Evolutionary conservation across 2,888 invertebrate genomes (phyloP).

Genomic region (Cryptosula pallasiana): DNA sequence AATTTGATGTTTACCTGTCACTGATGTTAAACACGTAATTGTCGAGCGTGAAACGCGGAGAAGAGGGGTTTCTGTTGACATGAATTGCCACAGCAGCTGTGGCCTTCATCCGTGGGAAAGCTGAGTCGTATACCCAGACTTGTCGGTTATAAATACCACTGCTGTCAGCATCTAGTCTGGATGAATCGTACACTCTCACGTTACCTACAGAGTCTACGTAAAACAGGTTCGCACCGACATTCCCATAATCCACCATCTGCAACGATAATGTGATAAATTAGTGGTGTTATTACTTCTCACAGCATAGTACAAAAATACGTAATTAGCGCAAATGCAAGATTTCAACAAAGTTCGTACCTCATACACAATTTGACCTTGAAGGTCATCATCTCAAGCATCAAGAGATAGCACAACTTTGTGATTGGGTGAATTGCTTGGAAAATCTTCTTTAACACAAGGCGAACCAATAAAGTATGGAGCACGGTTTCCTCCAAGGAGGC

Average conservation of each 20-base stretch:
- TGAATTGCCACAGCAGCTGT: background rate
- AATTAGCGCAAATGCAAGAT: no score
- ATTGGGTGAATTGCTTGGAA: conserved; percentile 24
- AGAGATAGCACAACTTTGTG: background rate
- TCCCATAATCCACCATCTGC: background rate
- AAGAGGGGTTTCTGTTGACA: conserved; percentile 4
- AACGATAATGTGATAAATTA: no score
- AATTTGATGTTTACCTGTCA: conserved; percentile 17
- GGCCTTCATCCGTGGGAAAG: conserved; percentile 19
- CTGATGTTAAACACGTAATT: conserved; percentile 3
- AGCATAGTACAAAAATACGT: no score
- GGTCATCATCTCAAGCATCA: conserved; percentile 19
- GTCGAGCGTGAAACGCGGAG: background rate
- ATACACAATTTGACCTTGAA: conserved; percentile 23
- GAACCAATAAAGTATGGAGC: background rate
- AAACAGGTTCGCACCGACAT: background rate
- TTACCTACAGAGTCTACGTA: background rate
- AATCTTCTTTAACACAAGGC: conserved; percentile 1
- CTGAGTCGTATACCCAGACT: background rate
- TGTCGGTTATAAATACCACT: background rate
- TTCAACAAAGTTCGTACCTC: no score
- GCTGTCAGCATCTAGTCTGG: background rate
- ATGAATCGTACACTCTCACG: background rate
- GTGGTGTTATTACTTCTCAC: no score
- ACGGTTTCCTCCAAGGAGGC: background rate